Evolutionary conservation across 2,888 invertebrate genomes (phyloP), one percentile per base, ranked within the genome.

Genomic region (Branchellion lobata): DNA sequence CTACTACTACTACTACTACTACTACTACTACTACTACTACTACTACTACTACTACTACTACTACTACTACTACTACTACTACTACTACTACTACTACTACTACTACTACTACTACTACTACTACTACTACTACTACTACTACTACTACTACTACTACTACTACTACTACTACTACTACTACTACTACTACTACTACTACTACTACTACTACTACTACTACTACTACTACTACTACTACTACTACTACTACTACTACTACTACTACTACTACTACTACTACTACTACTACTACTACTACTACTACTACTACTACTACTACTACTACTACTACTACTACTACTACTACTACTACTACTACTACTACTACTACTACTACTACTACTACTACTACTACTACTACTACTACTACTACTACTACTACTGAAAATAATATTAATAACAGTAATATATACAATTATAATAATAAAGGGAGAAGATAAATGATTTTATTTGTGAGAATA

Each of bases 101-200:
- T 78, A 36, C 78, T 78, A 74, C 78, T 78, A 72, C 78, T 78
- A 74, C 78, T 78, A 72, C 71, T 78, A 40, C 78, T 78, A 36
- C 78, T 78, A 40, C 78, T 78, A 72, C 78, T 78, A 74, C 71
- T 78, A 72, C 78, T 78, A 74, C 78, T 78, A 36, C 78, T 78
- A 74, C 71, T 78, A 72, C 71, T 78, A 74, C 78, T 78, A 36
- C 78, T 78, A 74, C 78, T 78, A 72, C 71, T 78, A 74, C 71
- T 78, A 36, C 78, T 78, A 40, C 78, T 78, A 36, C 78, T 78
- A 40, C 78, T 78, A 36, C 78, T 78, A 40, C 78, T 78, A 72
- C 78, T 78, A 40, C 78, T 78, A 36, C 78, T 78, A 40, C 78
- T 78, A 72, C 78, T 78, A 40, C 78, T 78, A 72, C 78, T 78